Evolutionary conservation across 2,113 vertebrate genomes (phyloP), one percentile per base, ranked within the genome.

Genomic region (Physeter macrocephalus): DNA sequence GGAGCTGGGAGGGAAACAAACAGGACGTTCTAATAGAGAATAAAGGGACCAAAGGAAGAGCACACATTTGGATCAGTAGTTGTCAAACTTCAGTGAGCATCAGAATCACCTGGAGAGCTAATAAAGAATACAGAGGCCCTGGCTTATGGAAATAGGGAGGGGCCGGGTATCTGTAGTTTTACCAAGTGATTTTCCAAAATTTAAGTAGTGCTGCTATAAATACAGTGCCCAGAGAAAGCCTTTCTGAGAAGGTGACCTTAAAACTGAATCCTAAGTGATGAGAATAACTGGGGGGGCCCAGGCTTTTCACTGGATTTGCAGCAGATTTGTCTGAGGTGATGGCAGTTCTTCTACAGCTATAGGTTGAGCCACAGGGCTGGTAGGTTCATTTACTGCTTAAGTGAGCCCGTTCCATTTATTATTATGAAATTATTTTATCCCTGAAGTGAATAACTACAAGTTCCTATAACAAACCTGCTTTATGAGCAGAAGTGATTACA

Each of bases 141-240:
- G 39, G 46, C 10, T 90, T 97, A 43, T 67, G n/a, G 29, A 93
- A 93, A 21, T n/a, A 66, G 20, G 10, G 20, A 81, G 18, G 4
- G 13, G 18, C 61, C 75, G 64, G 62, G 13, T 43, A 18, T 90
- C 39, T 64, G 4, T 81, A 39, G 72, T 93, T 96, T 96, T 64
- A 89, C 43, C 43, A 94, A 78, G 57, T 69, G 12, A 88, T 94
- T 89, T 95, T 69, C 80, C 52, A 92, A 90, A 92, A 64, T 77
- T 81, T 80, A n/a, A 96, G n/a, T 66, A 64, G 31, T 52, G 36
- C 41, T 96, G 25, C 6, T 90, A 84, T 92, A 92, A 89, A 85
- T 66, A 59, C 36, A 83, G 25, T 64, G 54, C 41, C 36, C 62
- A 83, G 21, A 85, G 62, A 64, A 90, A 88, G 43, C 29, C 29